A percentile compares a stretch with the other conserved stretches of the same genome.
These are phyloP conservation scores for Chelon auratus DNA, from an alignment of 2,797 vertebrate genomes.

Conservation along the genomic window DNA sequence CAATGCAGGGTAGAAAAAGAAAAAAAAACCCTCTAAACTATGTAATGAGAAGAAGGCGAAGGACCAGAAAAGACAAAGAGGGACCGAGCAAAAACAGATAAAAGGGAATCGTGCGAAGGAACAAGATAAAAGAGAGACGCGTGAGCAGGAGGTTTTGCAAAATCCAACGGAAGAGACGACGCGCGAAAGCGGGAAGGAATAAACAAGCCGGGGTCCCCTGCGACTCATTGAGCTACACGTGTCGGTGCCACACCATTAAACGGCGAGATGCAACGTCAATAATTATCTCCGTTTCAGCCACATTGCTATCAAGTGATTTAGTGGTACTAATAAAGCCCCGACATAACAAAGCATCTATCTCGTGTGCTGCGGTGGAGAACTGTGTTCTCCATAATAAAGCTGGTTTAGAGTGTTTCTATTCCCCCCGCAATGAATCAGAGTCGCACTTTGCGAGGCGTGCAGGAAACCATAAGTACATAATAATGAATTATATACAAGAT, in stretches of 20 bases:
- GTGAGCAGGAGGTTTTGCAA: slow-evolving; percentile 20
- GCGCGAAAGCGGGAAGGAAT: slow-evolving; percentile 28
- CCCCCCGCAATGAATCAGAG: slow-evolving; percentile 63
- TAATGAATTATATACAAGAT: slow-evolving; percentile 68
- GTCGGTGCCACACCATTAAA: slow-evolving; percentile 57
- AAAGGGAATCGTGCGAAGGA: slow-evolving; percentile 33
- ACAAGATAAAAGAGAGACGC: slow-evolving; percentile 28
- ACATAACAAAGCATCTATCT: slow-evolving; percentile 56
- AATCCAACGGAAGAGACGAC: slow-evolving; percentile 31
- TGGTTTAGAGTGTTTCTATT: slow-evolving; percentile 44
- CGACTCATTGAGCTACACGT: slow-evolving; percentile 56
- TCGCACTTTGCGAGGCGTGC: slow-evolving; percentile 49
- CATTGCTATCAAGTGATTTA: slow-evolving; percentile 66
- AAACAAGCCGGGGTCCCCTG: slow-evolving; percentile 41
- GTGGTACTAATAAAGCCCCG: slow-evolving; percentile 50
- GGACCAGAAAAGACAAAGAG: slow-evolving; percentile 33
- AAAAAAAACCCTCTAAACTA: slow-evolving; percentile 22
- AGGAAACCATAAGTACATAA: slow-evolving; percentile 65
- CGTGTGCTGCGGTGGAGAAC: slow-evolving; percentile 18
- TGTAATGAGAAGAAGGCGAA: slow-evolving; percentile 37
- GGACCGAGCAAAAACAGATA: slow-evolving; percentile 39
- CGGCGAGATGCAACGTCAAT: slow-evolving; percentile 48
- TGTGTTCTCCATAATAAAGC: slow-evolving; percentile 55
- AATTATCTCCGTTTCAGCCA: slow-evolving; percentile 60
- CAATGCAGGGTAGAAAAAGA: slow-evolving; percentile 25